phyloP scores from a whole-genome alignment of 2,888 invertebrate species.

The Ischnura elegans region DNA sequence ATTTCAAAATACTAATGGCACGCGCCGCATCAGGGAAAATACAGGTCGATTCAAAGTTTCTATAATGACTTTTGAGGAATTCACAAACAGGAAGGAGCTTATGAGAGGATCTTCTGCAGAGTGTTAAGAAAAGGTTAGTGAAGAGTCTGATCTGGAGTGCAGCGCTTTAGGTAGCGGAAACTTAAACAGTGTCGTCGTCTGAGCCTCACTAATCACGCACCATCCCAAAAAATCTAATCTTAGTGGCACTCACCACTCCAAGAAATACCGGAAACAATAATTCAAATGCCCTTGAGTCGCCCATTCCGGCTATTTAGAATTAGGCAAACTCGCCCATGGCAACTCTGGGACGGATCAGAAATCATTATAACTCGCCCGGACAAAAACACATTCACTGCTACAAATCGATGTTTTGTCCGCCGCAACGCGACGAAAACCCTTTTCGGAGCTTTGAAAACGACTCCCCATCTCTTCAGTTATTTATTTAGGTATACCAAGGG shows the following conservation, averaged over 20 bases:
- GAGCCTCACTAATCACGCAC: background rate
- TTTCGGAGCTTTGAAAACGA: background rate
- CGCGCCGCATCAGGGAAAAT: no score
- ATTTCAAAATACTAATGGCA: no score
- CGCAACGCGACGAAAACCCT: background rate
- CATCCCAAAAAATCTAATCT: background rate
- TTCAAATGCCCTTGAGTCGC: background rate
- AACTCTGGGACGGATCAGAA: background rate
- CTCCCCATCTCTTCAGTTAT: background rate
- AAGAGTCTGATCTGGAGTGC: no score
- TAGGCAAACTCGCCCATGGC: background rate
- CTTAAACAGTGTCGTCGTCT: no score
- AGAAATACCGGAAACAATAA: background rate
- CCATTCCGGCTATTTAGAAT: background rate
- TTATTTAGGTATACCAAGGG: background rate
- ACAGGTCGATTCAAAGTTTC: no score
- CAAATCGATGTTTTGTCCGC: background rate
- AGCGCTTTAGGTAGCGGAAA: no score
- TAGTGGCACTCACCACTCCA: no score
- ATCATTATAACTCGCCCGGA: constrained; percentile 20
- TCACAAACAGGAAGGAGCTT: no score
- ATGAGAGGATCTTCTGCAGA: no score
- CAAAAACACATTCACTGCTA: constrained; percentile 14
- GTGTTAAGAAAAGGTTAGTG: no score
- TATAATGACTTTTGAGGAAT: no score